Conservation (phyloP, 2,113 vertebrate genomes). For the Vidua macroura region DNA sequence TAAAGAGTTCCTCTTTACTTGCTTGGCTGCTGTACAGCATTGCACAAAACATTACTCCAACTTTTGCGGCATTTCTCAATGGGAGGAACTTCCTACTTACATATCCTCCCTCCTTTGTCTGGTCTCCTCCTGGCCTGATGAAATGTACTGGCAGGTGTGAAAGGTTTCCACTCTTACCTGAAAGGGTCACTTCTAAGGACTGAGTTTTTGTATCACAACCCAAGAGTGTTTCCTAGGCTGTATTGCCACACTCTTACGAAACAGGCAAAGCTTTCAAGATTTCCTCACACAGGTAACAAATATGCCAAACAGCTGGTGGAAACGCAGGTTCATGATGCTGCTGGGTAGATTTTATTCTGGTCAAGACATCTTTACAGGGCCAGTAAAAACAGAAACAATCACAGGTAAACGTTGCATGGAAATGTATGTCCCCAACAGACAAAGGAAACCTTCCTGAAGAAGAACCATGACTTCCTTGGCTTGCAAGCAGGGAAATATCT, state of each 20-base stretch:
- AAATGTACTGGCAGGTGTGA: background rate
- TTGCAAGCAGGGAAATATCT: background rate
- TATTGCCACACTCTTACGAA: background rate
- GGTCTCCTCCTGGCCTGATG: fast-evolving
- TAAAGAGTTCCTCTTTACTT: background rate
- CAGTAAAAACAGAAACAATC: background rate
- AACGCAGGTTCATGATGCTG: background rate
- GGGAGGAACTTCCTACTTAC: background rate
- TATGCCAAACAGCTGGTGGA: background rate
- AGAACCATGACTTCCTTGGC: background rate
- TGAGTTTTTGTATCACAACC: background rate
- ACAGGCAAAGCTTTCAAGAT: background rate
- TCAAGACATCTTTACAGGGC: background rate
- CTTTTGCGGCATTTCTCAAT: background rate
- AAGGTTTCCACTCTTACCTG: background rate
- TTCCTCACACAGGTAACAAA: background rate
- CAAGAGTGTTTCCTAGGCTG: background rate
- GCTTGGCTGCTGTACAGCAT: background rate
- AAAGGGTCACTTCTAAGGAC: background rate
- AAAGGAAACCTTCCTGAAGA: background rate
- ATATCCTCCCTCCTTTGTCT: fast-evolving
- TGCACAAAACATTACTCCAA: background rate
- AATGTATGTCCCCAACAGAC: background rate
- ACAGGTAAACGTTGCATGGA: background rate
- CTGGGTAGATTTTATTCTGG: background rate